Conservation (phyloP, 2,113 vertebrate genomes). For the Gallinago paraguaiae region DNA sequence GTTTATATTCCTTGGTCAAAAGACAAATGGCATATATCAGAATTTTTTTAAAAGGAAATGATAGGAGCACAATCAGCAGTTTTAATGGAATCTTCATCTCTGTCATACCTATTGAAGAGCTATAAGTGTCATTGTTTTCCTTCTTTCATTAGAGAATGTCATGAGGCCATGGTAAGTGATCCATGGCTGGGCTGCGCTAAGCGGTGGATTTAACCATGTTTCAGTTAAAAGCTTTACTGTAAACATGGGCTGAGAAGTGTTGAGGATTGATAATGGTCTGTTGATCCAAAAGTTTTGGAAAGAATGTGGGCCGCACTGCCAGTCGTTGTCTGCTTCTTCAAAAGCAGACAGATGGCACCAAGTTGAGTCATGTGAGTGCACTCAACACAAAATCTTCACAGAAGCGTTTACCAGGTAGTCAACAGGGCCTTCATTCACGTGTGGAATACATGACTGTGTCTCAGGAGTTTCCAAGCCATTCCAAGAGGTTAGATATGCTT, state of each 20-base stretch:
- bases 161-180: neutral
- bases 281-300: neutral
- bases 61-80: neutral
- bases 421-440: neutral
- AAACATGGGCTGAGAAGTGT: neutral
- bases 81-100: neutral
- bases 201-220: neutral
- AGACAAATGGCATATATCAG: neutral
- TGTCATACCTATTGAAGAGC: neutral
- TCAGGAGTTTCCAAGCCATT: neutral
- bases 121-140: neutral
- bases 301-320: neutral
- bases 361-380: neutral
- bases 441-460: neutral
- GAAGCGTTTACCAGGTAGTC: neutral
- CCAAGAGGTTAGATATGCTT: neutral
- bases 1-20: neutral
- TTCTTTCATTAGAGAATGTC: neutral
- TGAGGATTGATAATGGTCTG: neutral
- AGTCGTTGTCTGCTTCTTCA: neutral
- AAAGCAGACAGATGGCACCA: neutral
- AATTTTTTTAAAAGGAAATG: neutral
- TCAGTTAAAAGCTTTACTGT: neutral
- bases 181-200: neutral
- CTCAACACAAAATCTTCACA: neutral